Conservation (phyloP, 1,140 invertebrate species). For the Ceratoteleas bidentatus region DNA sequence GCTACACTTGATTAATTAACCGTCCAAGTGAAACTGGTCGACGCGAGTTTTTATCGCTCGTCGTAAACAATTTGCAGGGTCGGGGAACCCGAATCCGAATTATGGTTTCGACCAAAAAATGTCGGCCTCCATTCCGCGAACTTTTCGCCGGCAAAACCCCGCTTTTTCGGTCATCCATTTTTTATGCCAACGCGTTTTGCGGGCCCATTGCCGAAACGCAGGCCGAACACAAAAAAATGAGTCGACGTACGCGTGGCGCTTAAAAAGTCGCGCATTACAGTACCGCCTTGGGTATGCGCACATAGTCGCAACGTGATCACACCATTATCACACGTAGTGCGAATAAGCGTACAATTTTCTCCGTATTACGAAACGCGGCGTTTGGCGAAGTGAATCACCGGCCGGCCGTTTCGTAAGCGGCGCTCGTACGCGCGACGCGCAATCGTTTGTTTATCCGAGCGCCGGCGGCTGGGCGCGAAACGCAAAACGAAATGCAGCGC, state of each 20-base stretch:
- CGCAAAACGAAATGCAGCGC: conserved; percentile 40
- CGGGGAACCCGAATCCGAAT: too few species aligned
- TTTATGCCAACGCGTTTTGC: too few species aligned
- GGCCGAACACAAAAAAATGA: too few species aligned
- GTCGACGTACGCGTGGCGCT: too few species aligned
- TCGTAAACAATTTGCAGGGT: too few species aligned
- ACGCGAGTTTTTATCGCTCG: background rate
- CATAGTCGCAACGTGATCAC: conserved; percentile 12
- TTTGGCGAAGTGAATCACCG: conserved; percentile 55
- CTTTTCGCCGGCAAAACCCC: too few species aligned
- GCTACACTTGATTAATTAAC: conserved; percentile 10
- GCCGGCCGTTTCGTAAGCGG: conserved; percentile 43
- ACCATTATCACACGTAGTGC: conserved; percentile 15
- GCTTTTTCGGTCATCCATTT: too few species aligned
- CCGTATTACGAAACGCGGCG: conserved; percentile 50
- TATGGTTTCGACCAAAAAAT: too few species aligned
- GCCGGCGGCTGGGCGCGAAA: conserved; percentile 17
- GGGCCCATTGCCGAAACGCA: too few species aligned
- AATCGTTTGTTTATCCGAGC: conserved; percentile 53
- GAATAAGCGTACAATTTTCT: conserved; percentile 42
- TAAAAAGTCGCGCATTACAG: too few species aligned
- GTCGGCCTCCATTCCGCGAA: too few species aligned
- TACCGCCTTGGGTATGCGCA: too few species aligned
- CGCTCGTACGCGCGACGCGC: conserved; percentile 52
- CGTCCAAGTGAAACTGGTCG: background rate